A percentile compares a stretch with the other conserved stretches of the same genome.
phyloP scores from a whole-genome alignment of 2,113 vertebrate species.

The Platycercus adscitus region DNA sequence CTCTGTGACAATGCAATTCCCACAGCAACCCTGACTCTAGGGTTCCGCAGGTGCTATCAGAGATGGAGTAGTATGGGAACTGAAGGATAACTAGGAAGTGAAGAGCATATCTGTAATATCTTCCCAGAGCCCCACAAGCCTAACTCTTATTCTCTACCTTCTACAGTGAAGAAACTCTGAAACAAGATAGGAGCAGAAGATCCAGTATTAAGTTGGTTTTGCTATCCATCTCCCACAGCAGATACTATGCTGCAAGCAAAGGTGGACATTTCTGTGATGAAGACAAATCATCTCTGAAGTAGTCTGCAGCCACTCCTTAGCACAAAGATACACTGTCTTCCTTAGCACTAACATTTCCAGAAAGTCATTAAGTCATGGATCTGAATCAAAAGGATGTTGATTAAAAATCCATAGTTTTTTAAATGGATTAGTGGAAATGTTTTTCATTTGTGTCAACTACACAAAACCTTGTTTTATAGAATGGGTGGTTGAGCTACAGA shows the following conservation, averaged over 20 bases:
- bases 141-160: not conserved
- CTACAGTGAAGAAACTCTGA: not conserved
- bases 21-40: not conserved
- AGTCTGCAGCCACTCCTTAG: not conserved
- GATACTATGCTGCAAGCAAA: not conserved
- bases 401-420: not conserved
- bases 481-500: not conserved
- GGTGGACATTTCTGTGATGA: accelerated
- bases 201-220: not conserved
- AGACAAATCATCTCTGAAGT: not conserved
- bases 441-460: not conserved
- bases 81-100: not conserved
- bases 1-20: not conserved
- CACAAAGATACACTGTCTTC: not conserved
- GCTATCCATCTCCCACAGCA: not conserved
- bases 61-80: accelerated
- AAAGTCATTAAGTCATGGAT: not conserved
- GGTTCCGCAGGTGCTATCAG: not conserved
- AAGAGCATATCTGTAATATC: not conserved
- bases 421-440: not conserved
- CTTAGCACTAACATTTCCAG: not conserved
- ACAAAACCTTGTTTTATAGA: not conserved
- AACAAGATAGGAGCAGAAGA: not conserved
- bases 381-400: not conserved
- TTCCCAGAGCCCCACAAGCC: not conserved